These are phyloP conservation scores for Epinephelus awoara DNA, from an alignment of 2,797 vertebrate species.

Conservation along the genomic window DNA sequence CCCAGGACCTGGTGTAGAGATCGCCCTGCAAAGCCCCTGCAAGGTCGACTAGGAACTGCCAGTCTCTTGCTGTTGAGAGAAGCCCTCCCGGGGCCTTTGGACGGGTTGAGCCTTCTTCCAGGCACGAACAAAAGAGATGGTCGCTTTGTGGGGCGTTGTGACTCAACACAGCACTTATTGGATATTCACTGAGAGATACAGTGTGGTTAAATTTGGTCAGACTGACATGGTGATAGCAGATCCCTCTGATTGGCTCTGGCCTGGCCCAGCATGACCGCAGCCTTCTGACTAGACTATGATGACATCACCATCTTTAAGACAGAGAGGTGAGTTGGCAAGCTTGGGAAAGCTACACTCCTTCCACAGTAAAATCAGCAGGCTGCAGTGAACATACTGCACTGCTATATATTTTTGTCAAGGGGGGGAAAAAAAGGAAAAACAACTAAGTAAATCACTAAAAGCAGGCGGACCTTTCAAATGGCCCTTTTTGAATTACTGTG, in stretches of 20 bases:
- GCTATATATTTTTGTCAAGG: slow-evolving; percentile 7
- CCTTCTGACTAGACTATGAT: background rate
- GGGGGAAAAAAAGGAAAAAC: background rate
- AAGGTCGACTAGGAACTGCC: too few species aligned
- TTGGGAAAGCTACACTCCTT: background rate
- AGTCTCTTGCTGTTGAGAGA: too few species aligned
- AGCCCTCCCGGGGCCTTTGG: too few species aligned
- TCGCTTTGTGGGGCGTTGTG: too few species aligned
- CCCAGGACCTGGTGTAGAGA: too few species aligned
- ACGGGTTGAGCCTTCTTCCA: too few species aligned
- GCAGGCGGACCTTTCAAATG: slow-evolving; percentile 4
- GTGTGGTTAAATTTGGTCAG: background rate
- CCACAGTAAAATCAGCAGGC: background rate
- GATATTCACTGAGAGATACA: background rate
- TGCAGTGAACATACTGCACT: background rate
- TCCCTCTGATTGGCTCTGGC: background rate
- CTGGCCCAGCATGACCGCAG: background rate
- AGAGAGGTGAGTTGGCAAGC: slow-evolving; percentile 5
- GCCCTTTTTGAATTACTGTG: slow-evolving; percentile 10
- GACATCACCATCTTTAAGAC: slow-evolving; percentile 16
- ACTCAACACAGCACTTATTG: too few species aligned
- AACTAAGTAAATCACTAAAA: slow-evolving; percentile 42
- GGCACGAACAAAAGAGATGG: too few species aligned
- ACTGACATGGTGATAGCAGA: background rate
- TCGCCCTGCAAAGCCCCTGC: too few species aligned